Base-by-base conservation (phyloP, 2,888 invertebrate genomes). In the Leptogaster cylindrica region DNA sequence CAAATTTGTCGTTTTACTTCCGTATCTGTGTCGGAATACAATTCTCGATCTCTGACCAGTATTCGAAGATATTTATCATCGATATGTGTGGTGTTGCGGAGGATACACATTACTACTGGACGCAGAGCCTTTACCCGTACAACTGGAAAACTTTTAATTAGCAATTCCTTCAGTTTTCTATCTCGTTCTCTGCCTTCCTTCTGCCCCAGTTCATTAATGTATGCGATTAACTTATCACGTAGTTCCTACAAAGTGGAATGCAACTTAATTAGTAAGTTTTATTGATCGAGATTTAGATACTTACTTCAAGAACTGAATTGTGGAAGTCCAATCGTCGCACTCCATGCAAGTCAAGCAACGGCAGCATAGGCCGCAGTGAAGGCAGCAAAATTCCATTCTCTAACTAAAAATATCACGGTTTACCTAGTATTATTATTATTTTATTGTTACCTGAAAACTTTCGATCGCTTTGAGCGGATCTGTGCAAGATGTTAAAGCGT, bases 391-490 rank as follows among this genome's bases (percentile, higher is more conserved):
- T 93, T 36, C 94, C 94, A 85, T 96, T 95, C 81, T 94, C 92
- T 48, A 93, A 83, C 88, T 93, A 80, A 67, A 83, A 72, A 67
- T 65, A 16, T n/a, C n/a, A n/a, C n/a, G n/a, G n/a, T n/a, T n/a
- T n/a, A 58, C 52, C 16, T 2, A 12, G 5, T 14, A 58, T 58
- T 2, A 16, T 52, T 52, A 44, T 61, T 63, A 23, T 14, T 51
- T 52, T 10, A 51, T 18, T 23, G 52, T 73, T 78, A 88, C 89
- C 84, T 97, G 96, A 84, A 98, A 98, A 80, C 97, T 96, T 84
- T 97, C 96, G 71, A 98, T 98, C n/a, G 97, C 97, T 83, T 95
- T 95, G 36, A 97, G 79, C 8, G 97, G 97, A 83, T 98, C 97
- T 0, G 95, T 94, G 78, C 97, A 97, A 76, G 94, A 96, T 10